These are phyloP conservation scores for Nymphicus hollandicus DNA, from an alignment of 2,113 vertebrate genomes.

Conservation along the genomic window DNA sequence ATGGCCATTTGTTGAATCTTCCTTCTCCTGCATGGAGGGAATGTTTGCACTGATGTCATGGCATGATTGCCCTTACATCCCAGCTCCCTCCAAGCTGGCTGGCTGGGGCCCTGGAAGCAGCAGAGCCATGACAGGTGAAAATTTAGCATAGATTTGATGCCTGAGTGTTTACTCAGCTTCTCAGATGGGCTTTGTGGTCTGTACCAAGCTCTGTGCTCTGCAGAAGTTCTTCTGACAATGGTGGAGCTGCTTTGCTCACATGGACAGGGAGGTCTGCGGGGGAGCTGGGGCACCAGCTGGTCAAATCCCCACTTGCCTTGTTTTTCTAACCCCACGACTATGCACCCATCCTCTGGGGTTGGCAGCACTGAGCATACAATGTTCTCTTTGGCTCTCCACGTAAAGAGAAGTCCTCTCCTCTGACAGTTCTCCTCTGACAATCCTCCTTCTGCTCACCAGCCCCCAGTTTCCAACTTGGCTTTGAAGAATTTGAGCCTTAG, in stretches of 20 bases:
- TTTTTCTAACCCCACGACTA: neutral
- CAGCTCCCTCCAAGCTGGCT: neutral
- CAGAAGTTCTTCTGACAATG: neutral
- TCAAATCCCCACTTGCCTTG: neutral
- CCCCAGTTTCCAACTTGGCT: rapidly evolving
- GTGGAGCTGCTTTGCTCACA: rapidly evolving
- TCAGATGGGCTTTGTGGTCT: neutral
- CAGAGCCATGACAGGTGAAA: neutral
- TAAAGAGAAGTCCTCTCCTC: neutral
- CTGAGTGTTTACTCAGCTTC: neutral
- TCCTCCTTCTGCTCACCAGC: neutral
- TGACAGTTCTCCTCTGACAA: neutral
- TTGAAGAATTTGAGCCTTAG: neutral
- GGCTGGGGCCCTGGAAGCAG: neutral
- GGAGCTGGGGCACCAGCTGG: neutral
- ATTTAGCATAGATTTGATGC: neutral
- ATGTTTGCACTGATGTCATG: neutral
- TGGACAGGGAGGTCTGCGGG: neutral
- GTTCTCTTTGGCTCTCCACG: rapidly evolving
- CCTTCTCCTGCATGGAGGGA: neutral
- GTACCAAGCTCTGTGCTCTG: neutral
- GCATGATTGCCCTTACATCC: neutral
- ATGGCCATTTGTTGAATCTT: conserved; percentile 36
- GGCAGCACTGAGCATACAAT: rapidly evolving
- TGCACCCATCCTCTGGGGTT: neutral